Conservation (phyloP, 2,888 invertebrate genomes). For the Acleris literana region DNA sequence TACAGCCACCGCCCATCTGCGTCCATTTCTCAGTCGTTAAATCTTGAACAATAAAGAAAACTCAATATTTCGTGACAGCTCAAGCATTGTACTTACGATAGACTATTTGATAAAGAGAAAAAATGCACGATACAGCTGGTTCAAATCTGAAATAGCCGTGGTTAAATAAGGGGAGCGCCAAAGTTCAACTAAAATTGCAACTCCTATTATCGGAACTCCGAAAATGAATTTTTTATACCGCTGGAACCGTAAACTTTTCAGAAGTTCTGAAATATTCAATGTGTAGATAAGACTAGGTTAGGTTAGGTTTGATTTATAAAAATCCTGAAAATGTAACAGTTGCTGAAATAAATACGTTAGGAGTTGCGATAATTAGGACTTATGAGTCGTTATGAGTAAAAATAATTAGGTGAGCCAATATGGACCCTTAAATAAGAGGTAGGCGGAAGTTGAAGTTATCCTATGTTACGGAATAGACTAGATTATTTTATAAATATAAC, state of each 20-base stretch:
- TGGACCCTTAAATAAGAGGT: conserved; percentile 5
- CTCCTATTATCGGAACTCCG: too few relatives aligned
- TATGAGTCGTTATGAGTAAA: too few relatives aligned
- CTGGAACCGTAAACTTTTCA: too few relatives aligned
- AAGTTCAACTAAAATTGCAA: too few relatives aligned
- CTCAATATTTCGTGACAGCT: background rate
- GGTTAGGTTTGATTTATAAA: too few relatives aligned
- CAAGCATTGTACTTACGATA: background rate
- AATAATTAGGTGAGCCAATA: too few relatives aligned
- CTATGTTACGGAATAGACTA: conserved; percentile 17
- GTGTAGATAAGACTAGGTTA: too few relatives aligned
- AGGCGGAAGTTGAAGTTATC: conserved; percentile 4
- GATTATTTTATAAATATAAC: conserved; percentile 8
- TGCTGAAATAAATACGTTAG: too few relatives aligned
- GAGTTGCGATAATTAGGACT: too few relatives aligned
- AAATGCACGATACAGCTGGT: background rate
- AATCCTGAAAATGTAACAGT: too few relatives aligned
- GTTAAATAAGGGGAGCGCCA: conserved; percentile 1
- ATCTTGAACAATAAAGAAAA: background rate
- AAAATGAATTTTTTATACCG: too few relatives aligned
- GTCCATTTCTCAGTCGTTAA: background rate
- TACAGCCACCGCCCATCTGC: background rate
- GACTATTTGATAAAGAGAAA: background rate
- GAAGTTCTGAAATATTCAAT: too few relatives aligned
- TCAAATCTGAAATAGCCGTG: background rate